Evolutionary conservation across 2,113 vertebrate species (phyloP), one percentile per base, ranked within the genome.

Genomic region (Conger conger): DNA sequence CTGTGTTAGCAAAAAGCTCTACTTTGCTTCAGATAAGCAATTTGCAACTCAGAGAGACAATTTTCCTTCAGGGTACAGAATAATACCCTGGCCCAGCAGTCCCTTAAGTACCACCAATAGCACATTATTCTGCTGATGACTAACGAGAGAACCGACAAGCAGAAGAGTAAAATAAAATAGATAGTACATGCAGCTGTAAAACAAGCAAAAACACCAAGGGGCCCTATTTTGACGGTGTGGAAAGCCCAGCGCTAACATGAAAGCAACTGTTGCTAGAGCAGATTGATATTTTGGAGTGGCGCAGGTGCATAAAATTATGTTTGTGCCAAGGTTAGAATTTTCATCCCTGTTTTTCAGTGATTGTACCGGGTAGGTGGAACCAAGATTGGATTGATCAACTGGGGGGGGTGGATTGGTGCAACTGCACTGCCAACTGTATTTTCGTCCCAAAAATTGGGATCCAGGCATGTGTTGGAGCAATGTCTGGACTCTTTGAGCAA

Each of bases 1-100:
- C 79, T 90, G 82, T 60, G 38, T 82, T 80, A 79, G 53, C 35
- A 81, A 54, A 86, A 68, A 79, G 36, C 54, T 18, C 20, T 40
- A 3, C 93, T 93, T 93, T 93, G 89, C 93, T 92, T 93, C 88
- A 92, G 93, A 94, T 94, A 92, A 92, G 92, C 93, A 95, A 95
- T 95, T 94, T 95, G 93, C 91, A 92, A 88, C 92, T 95, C 88
- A 91, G 91, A 93, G 89, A 91, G 93, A 92, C 92, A 91, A 83
- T 94, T 88, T 82, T 89, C 89, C 94, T 94, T 93, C 82, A 91
- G 92, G 91, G 57, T 81, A 86, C 60, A 85, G 84, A 89, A 87
- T 85, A 80, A 88, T 84, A 63, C 79, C 76, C 78, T 81, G 77
- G 87, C 86, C 87, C 37, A 30, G 68, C 0, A 53, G 36, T 83